Evolutionary conservation across 2,888 invertebrate species (phyloP).

Genomic region (Drosophila anomalata): DNA sequence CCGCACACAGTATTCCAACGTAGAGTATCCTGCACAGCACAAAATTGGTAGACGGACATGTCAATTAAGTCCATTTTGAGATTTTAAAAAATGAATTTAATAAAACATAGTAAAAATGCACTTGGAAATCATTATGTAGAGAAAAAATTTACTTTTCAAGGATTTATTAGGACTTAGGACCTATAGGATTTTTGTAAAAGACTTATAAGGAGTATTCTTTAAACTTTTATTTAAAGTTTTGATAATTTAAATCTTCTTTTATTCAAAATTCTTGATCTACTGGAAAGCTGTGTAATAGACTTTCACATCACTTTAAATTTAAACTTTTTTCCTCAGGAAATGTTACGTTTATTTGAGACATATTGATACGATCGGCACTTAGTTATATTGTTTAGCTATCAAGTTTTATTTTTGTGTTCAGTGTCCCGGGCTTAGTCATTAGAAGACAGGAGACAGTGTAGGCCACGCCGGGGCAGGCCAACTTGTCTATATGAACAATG

Average conservation of each 20-base stretch:
- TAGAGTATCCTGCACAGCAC: conserved; percentile 10
- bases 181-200: too few relatives aligned
- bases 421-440: background rate
- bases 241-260: too few relatives aligned
- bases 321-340: background rate
- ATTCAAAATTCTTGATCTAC: background rate
- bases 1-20: conserved; percentile 47
- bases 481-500: conserved; percentile 58
- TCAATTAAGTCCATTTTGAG: background rate
- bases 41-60: background rate
- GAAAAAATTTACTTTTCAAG: too few relatives aligned
- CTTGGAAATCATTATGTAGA: too few relatives aligned
- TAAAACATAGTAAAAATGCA: background rate
- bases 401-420: background rate
- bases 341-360: background rate
- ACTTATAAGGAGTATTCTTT: too few relatives aligned
- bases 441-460: conserved; percentile 44
- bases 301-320: background rate
- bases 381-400: background rate
- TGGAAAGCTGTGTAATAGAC: background rate
- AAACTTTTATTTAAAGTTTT: too few relatives aligned
- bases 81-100: background rate
- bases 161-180: too few relatives aligned
- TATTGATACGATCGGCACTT: background rate
- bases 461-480: conserved; percentile 42